Evolutionary conservation across 2,888 invertebrate species (phyloP), one percentile per base, ranked within the genome.

Genomic region (Agapetus fuscipes): DNA sequence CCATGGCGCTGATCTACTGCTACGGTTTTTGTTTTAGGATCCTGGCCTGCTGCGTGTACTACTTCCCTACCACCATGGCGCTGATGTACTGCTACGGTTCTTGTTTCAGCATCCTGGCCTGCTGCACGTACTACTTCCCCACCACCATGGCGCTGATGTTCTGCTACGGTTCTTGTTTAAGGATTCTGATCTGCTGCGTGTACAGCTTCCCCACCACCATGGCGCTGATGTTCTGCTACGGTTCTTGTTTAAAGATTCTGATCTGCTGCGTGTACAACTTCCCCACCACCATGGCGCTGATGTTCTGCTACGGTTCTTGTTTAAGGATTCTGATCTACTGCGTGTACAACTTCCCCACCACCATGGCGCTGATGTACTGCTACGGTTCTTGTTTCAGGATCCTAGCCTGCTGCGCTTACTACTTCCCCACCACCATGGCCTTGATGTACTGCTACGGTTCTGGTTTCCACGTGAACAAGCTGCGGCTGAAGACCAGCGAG

Each of bases 91-190:
- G 88, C 64, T 89, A 89, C 56, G 88, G 88, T 17, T 87, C 87
- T 14, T 88, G 88, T 55, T 72, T 68, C 58, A 78, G 88, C 55
- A 88, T 88, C 53, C 66, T 89, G 50, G 79, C 88, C 43, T 87
- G 87, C 52, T 89, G 88, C 61, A 81, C 84, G 46, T 85, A 89
- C 64, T 90, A 89, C 62, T 89, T 89, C 54, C 88, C 89, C 14
- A 88, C 89, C 16, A 88, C 88, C 17, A 88, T 89, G 88, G 84
- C 87, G 44, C 70, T 89, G 53, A 88, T 88, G 87, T 89, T 89
- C 60, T 88, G 88, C 64, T 89, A 89, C 56, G 88, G 88, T 20
- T 87, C 87, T 14, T 88, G 88, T 34, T 88, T 88, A n/a, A n/a
- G n/a, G n/a, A n/a, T n/a, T n/a, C n/a, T n/a, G n/a, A n/a, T n/a